phyloP scores from a whole-genome alignment of 1,140 invertebrate species.

The Cepaea nemoralis region DNA sequence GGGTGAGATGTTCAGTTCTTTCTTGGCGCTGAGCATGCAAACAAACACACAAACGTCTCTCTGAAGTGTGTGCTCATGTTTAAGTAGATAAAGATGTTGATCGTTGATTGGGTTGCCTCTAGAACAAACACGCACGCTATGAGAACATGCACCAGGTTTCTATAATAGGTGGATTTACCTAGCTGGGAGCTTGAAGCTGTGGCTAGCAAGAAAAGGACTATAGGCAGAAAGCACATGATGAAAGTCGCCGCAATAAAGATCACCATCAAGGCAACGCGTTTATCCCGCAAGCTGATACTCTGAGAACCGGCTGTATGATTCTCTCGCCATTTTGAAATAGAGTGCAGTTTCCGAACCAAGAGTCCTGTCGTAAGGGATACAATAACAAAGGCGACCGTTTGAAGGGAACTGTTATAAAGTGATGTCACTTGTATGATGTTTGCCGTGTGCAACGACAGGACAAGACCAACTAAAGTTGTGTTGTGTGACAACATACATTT shows the following conservation, averaged over 20 bases:
- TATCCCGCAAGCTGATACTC: not conserved
- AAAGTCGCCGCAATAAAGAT: conserved; percentile 1
- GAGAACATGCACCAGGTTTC: conserved; percentile 21
- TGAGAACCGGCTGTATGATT: not conserved
- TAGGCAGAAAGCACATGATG: not conserved
- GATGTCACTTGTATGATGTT: not conserved
- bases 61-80: conserved; percentile 23
- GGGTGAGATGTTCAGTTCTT: too few species aligned
- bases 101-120: not conserved
- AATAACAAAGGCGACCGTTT: not conserved
- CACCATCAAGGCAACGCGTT: conserved; percentile 1
- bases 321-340: not conserved
- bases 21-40: too few species aligned
- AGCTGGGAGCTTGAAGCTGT: not conserved
- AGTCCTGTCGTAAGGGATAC: not conserved
- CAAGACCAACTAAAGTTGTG: not conserved
- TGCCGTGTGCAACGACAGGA: too few species aligned
- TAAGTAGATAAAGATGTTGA: not conserved
- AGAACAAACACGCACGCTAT: not conserved
- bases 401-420: too few species aligned
- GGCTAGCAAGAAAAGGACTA: not conserved
- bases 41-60: too few species aligned
- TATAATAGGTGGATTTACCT: not conserved
- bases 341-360: not conserved
- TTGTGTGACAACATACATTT: not conserved